phyloP scores from a whole-genome alignment of 2,113 vertebrate genomes.

The Cyprinus carpio region DNA sequence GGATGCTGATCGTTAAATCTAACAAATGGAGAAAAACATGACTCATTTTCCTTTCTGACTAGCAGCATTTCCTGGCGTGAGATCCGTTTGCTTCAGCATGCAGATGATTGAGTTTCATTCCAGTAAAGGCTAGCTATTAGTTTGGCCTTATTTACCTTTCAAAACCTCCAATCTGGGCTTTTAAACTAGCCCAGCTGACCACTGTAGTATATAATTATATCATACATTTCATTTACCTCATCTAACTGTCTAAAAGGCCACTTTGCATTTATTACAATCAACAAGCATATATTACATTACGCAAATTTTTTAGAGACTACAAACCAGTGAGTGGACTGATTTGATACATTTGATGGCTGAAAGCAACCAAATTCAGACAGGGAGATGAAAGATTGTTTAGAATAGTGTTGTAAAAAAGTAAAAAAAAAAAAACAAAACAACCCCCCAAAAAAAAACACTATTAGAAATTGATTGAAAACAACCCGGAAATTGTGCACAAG shows the following conservation, averaged over 20 bases:
- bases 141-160: neutral
- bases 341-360: neutral
- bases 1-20: constrained; percentile 53
- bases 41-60: constrained; percentile 62
- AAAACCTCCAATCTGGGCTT: too few relatives aligned
- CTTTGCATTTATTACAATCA: neutral
- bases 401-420: too few relatives aligned
- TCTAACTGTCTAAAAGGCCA: neutral
- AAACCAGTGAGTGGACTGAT: neutral
- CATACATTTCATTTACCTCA: neutral
- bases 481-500: neutral
- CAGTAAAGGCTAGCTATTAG: neutral
- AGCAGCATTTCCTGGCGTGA: constrained; percentile 50
- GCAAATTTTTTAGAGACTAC: neutral
- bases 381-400: neutral
- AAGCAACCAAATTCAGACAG: neutral
- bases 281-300: neutral
- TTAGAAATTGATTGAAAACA: neutral
- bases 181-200: neutral
- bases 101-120: neutral
- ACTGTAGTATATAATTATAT: neutral
- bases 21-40: constrained; percentile 65
- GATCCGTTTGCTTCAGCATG: neutral
- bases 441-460: neutral
- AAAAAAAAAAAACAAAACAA: too few relatives aligned